Percentiles rank a stretch among this genome's conserved stretches.
These are phyloP conservation scores for Monodelphis domestica DNA, from an alignment of 2,797 vertebrate species.

Conservation along the genomic window DNA sequence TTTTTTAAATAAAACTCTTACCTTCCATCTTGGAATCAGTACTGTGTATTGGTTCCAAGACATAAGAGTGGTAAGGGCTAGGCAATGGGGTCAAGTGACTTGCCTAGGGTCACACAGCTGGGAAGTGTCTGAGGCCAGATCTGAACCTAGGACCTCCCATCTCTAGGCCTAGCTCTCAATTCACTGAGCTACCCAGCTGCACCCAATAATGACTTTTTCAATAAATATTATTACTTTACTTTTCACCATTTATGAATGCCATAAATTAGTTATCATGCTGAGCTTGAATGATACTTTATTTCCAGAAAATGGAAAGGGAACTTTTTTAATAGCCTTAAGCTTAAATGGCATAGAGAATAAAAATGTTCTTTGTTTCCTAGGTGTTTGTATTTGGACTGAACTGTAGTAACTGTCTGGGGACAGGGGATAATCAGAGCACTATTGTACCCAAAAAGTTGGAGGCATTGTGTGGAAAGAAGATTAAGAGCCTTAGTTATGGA, in stretches of 20 bases:
- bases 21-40: no score
- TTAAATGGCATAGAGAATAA: constrained; percentile 72
- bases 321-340: background rate
- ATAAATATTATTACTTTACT: background rate
- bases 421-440: constrained; percentile 95
- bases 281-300: constrained; percentile 31
- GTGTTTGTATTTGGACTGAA: constrained; percentile 96
- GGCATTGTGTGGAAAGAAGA: constrained; percentile 93
- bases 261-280: background rate
- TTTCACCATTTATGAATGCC: background rate
- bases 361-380: constrained; percentile 84
- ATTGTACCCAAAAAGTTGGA: constrained; percentile 96
- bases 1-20: no score
- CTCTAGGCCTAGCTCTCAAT: no score
- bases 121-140: no score
- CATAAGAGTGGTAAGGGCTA: no score
- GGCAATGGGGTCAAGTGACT: no score
- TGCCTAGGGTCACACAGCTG: no score
- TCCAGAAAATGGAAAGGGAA: constrained; percentile 34
- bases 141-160: no score
- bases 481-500: constrained; percentile 94
- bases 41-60: no score
- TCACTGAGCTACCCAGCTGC: no score
- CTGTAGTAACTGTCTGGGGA: constrained; percentile 97
- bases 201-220: constrained; percentile 25